Evolutionary conservation across 2,113 vertebrate genomes (phyloP).

Genomic region (Geothlypis trichas): DNA sequence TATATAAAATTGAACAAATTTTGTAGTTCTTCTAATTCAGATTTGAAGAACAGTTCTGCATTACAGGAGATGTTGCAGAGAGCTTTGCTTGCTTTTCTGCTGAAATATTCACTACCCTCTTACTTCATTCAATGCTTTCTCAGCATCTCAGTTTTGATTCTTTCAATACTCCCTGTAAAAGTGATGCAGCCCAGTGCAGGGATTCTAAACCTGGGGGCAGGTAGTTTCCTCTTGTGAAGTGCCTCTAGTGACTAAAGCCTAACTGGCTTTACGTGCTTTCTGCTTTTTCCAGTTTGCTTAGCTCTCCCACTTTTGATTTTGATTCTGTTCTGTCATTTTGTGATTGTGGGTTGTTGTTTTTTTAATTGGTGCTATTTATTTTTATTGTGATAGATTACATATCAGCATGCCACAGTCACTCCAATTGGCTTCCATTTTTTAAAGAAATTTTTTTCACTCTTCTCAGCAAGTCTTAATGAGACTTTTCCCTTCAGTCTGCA

Average conservation of each 20-base stretch:
- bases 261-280: background rate
- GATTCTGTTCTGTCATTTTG: background rate
- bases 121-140: background rate
- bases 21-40: background rate
- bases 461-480: background rate
- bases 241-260: background rate
- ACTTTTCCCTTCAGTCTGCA: background rate
- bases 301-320: background rate
- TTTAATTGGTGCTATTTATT: background rate
- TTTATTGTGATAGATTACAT: background rate
- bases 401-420: background rate
- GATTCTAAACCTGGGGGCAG: background rate
- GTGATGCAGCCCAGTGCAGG: background rate
- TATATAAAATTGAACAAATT: background rate
- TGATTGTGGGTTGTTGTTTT: background rate
- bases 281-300: background rate
- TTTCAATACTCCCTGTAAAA: background rate
- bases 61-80: background rate
- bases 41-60: background rate
- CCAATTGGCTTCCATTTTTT: background rate
- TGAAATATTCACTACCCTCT: background rate
- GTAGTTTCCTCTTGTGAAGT: background rate
- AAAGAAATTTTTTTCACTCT: background rate
- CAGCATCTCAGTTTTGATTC: background rate
- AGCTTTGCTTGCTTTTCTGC: background rate